These are phyloP conservation scores for Embiotoca jacksoni DNA, from an alignment of 2,113 vertebrate species.

Conservation along the genomic window DNA sequence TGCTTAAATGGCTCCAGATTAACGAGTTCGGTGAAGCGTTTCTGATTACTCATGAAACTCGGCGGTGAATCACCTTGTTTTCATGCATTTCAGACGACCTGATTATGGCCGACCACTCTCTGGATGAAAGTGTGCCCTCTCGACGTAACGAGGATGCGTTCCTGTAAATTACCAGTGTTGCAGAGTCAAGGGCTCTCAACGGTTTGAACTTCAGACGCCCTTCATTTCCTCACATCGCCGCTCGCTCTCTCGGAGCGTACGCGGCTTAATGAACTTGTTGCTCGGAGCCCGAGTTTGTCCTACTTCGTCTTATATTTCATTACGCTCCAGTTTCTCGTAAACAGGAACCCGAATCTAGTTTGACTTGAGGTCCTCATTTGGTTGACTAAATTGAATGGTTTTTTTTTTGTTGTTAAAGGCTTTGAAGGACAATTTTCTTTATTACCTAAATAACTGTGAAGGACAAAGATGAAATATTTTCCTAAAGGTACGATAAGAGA, in stretches of 20 bases:
- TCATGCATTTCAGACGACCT: background rate
- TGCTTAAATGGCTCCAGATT: background rate
- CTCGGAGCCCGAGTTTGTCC: background rate
- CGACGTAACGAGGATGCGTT: background rate
- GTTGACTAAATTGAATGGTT: no score
- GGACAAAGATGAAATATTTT: no score
- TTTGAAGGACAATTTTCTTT: no score
- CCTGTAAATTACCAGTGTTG: conserved; percentile 16
- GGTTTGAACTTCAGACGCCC: conserved; percentile 5
- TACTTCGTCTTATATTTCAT: conserved; percentile 27
- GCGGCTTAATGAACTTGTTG: background rate
- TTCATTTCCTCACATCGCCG: conserved; percentile 24
- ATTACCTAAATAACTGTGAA: no score
- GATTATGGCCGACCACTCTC: conserved; percentile 3
- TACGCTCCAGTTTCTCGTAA: background rate
- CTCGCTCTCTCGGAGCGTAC: background rate
- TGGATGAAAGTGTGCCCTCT: background rate
- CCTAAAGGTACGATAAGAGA: no score
- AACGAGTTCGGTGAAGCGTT: background rate
- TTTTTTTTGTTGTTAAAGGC: no score
- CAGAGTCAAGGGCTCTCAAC: conserved; percentile 23
- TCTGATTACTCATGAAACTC: background rate
- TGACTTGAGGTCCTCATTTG: background rate
- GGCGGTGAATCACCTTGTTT: conserved; percentile 10
- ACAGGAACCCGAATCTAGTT: background rate